phyloP scores from a whole-genome alignment of 1,140 invertebrate species.

The Cherax quadricarinatus region DNA sequence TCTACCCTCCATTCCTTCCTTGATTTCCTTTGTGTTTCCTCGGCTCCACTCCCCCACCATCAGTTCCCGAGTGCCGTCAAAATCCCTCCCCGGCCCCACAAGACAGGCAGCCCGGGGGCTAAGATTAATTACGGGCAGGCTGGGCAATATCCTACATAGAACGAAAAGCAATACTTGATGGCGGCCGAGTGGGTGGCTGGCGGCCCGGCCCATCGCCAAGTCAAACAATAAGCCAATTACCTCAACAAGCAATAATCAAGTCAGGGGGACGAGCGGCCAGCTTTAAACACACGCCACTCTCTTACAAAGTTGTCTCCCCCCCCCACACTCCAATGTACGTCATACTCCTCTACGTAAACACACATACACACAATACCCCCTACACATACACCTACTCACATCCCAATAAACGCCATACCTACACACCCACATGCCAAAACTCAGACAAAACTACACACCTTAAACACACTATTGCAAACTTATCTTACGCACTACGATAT shows the following conservation, averaged over 20 bases:
- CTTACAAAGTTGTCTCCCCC: constrained; percentile 1
- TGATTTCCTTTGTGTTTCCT: background rate
- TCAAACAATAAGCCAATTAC: constrained; percentile 44
- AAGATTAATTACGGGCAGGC: constrained; percentile 28
- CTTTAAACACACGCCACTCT: background rate
- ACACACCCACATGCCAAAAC: background rate
- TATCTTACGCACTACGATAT: background rate
- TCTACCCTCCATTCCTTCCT: background rate
- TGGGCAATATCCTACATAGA: constrained; percentile 15
- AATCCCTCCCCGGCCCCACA: background rate
- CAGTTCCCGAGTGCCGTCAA: background rate
- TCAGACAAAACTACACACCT: background rate
- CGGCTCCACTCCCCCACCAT: background rate
- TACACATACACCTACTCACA: constrained; percentile 8
- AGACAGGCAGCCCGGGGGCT: background rate
- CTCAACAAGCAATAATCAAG: constrained; percentile 33
- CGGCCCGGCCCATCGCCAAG: constrained; percentile 14
- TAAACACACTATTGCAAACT: background rate
- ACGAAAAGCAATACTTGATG: constrained; percentile 46
- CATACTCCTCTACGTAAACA: background rate
- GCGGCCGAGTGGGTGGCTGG: background rate
- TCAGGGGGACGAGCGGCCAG: constrained; percentile 7
- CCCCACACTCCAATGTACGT: too few species aligned
- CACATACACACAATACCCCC: constrained; percentile 8
- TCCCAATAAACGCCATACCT: background rate